These are phyloP conservation scores for Sarcophaga peregrina DNA, from an alignment of 1,140 invertebrate genomes.

Conservation along the genomic window DNA sequence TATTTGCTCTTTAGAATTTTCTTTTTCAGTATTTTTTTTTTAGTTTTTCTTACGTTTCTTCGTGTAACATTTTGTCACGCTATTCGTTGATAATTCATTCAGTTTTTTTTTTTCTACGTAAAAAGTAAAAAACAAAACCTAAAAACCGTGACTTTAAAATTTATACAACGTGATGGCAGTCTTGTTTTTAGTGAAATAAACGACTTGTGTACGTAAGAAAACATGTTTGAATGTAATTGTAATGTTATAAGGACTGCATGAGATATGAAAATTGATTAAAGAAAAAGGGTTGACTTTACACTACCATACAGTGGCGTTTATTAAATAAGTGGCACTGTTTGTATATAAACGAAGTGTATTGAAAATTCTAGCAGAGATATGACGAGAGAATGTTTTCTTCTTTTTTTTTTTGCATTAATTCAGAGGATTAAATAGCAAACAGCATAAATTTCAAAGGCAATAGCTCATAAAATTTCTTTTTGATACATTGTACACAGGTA, in stretches of 20 bases:
- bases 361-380: no score
- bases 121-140: neutral
- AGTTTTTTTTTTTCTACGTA: neutral
- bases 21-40: no score
- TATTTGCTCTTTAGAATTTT: no score
- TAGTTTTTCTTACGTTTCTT: no score
- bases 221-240: neutral
- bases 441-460: no score
- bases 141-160: constrained; percentile 4
- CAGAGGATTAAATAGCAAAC: no score
- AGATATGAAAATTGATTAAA: constrained; percentile 6
- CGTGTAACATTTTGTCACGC: neutral
- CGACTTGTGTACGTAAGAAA: neutral
- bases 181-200: neutral
- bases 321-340: no score
- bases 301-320: neutral
- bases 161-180: constrained; percentile 5
- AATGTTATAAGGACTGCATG: neutral
- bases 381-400: no score
- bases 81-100: constrained; percentile 6
- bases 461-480: no score
- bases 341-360: no score
- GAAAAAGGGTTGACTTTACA: constrained; percentile 4
- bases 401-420: no score
- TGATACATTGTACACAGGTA: no score